phyloP scores from a whole-genome alignment of 2,113 vertebrate species.

The Tamias sibiricus region DNA sequence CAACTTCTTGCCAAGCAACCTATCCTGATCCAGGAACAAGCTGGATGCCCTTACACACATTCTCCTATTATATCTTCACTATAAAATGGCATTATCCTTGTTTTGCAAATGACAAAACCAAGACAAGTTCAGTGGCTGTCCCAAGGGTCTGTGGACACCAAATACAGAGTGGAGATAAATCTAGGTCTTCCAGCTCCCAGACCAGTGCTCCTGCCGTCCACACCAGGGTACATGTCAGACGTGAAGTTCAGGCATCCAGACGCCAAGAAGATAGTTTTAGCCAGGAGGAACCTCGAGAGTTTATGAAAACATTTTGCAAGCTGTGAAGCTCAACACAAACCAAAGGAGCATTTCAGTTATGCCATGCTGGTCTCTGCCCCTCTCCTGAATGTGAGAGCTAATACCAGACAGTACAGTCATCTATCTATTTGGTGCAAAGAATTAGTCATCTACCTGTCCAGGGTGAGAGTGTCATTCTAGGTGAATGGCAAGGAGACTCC shows the following conservation, averaged over 20 bases:
- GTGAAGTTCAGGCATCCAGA: neutral
- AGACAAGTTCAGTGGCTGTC: neutral
- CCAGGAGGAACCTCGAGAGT: neutral
- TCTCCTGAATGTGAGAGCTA: fast-evolving
- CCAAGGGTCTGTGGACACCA: neutral
- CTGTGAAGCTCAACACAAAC: neutral
- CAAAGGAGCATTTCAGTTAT: neutral
- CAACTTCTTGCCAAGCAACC: neutral
- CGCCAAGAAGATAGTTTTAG: neutral
- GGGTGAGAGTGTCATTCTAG: fast-evolving
- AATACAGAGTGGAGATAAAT: neutral
- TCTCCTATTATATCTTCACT: no score
- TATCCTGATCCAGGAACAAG: neutral
- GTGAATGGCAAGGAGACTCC: neutral
- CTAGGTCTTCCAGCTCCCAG: neutral
- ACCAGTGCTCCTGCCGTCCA: no score
- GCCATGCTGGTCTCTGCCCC: neutral
- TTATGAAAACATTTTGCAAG: neutral
- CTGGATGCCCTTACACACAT: no score
- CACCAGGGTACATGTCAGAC: fast-evolving
- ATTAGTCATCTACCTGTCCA: neutral
- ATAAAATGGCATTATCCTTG: neutral
- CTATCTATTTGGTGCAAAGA: neutral
- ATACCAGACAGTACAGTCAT: neutral
- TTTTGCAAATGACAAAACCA: neutral